Conservation (phyloP, 2,888 invertebrate species). For the Pomacea canaliculata region DNA sequence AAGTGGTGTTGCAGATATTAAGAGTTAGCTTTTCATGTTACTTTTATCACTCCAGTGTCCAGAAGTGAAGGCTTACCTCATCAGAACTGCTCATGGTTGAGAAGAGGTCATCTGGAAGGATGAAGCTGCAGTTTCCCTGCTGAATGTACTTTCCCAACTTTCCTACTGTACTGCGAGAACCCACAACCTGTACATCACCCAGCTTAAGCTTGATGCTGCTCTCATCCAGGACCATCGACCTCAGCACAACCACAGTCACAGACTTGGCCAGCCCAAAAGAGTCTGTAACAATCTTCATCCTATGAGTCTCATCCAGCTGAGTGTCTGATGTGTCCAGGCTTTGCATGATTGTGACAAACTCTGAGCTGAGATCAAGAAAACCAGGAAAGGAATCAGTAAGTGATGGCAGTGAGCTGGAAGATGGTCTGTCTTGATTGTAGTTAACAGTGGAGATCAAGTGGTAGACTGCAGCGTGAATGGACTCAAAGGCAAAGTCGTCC, state of each 20-base stretch:
- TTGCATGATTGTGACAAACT: slow-evolving; percentile 16
- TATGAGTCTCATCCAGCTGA: slow-evolving; percentile 32
- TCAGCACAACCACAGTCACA: slow-evolving; percentile 40
- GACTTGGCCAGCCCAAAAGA: slow-evolving; percentile 37
- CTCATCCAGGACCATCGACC: slow-evolving; percentile 43
- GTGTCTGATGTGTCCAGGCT: slow-evolving; percentile 16
- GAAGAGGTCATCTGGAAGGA: slow-evolving; percentile 25
- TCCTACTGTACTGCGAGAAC: slow-evolving; percentile 26
- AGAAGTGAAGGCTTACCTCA: slow-evolving; percentile 29
- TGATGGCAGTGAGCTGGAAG: slow-evolving; percentile 2
- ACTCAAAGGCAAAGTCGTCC: slow-evolving; percentile 38
- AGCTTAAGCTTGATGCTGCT: slow-evolving; percentile 29
- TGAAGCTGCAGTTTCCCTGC: slow-evolving; percentile 29
- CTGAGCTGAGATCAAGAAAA: slow-evolving; percentile 20
- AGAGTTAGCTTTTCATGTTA: too few relatives aligned
- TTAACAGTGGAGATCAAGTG: slow-evolving; percentile 45
- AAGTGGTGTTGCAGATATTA: too few relatives aligned
- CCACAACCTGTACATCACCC: slow-evolving; percentile 34
- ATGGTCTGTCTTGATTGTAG: slow-evolving; percentile 27
- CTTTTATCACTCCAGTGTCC: too few relatives aligned
- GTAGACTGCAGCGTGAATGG: slow-evolving; percentile 38
- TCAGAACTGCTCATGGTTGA: slow-evolving; percentile 18
- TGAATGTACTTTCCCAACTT: slow-evolving; percentile 23
- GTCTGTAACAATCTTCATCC: slow-evolving; percentile 34
- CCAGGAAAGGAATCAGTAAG: slow-evolving; percentile 3